Conservation (phyloP, 2,797 vertebrate species). For the Etheostoma perlongum region DNA sequence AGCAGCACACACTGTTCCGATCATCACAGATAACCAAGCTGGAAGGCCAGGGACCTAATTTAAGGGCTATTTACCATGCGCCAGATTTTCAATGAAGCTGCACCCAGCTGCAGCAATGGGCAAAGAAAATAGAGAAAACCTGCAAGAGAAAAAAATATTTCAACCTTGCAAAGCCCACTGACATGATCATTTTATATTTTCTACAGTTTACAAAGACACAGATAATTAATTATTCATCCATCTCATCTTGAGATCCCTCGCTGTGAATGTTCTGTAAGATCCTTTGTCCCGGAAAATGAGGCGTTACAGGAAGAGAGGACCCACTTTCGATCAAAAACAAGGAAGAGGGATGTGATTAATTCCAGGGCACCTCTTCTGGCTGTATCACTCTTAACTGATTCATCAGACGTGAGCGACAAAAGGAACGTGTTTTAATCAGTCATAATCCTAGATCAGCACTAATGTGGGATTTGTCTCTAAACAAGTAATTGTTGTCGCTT, state of each 20-base stretch:
- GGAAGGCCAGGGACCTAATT: constrained; percentile 79
- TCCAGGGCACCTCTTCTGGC: constrained; percentile 56
- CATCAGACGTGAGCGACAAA: constrained; percentile 53
- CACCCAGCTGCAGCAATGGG: constrained; percentile 51
- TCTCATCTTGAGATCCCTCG: constrained; percentile 45
- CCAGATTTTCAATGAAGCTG: constrained; percentile 67
- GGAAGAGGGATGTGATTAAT: constrained; percentile 61
- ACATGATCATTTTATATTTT: constrained; percentile 43
- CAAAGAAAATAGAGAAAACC: constrained; percentile 36
- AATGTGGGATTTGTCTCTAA: constrained; percentile 59
- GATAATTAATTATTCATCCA: constrained; percentile 65
- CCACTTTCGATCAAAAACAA: constrained; percentile 50
- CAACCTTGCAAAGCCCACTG: constrained; percentile 29
- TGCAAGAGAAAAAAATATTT: constrained; percentile 36
- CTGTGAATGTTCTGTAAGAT: constrained; percentile 50
- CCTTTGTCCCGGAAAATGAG: constrained; percentile 35
- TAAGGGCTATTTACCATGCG: constrained; percentile 81
- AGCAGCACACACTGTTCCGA: constrained; percentile 78
- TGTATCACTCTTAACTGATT: constrained; percentile 60
- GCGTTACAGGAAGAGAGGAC: constrained; percentile 9
- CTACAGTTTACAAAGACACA: constrained; percentile 32
- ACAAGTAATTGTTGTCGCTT: constrained; percentile 48
- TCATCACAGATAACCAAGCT: constrained; percentile 81
- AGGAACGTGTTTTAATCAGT: constrained; percentile 59
- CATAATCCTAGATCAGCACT: constrained; percentile 65